phyloP scores from a whole-genome alignment of 2,113 vertebrate genomes.

The Aviceda subcristata region DNA sequence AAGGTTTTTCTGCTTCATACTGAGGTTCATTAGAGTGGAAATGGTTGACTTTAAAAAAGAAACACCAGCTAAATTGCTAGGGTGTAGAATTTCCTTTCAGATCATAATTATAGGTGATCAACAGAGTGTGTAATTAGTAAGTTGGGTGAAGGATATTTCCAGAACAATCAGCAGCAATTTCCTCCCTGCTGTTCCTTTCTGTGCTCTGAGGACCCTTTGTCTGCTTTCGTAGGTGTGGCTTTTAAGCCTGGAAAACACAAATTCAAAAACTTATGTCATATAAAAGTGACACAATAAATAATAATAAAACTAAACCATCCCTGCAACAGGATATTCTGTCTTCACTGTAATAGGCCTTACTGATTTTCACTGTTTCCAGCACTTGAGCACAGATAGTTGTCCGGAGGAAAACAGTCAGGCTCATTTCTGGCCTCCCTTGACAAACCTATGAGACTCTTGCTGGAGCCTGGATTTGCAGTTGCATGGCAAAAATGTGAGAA shows the following conservation, averaged over 20 bases:
- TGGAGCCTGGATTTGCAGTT: not conserved
- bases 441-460: not conserved
- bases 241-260: not conserved
- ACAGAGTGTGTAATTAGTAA: conserved; percentile 56
- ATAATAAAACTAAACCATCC: not conserved
- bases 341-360: not conserved
- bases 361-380: not conserved
- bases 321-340: not conserved
- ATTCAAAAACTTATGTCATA: not conserved
- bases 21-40: conserved; percentile 35
- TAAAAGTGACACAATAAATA: not conserved
- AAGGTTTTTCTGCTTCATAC: conserved; percentile 26
- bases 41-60: conserved; percentile 22
- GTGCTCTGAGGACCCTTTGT: not conserved
- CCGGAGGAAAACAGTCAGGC: not conserved
- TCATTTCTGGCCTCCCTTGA: not conserved
- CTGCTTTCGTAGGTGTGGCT: not conserved
- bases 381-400: not conserved
- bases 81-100: conserved; percentile 35
- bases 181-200: conserved; percentile 33
- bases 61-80: not conserved
- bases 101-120: conserved; percentile 50
- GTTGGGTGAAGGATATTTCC: conserved; percentile 28
- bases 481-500: conserved; percentile 13
- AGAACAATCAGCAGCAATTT: conserved; percentile 51